Evolutionary conservation across 2,113 vertebrate species (phyloP).

Genomic region (Engystomops pustulosus): DNA sequence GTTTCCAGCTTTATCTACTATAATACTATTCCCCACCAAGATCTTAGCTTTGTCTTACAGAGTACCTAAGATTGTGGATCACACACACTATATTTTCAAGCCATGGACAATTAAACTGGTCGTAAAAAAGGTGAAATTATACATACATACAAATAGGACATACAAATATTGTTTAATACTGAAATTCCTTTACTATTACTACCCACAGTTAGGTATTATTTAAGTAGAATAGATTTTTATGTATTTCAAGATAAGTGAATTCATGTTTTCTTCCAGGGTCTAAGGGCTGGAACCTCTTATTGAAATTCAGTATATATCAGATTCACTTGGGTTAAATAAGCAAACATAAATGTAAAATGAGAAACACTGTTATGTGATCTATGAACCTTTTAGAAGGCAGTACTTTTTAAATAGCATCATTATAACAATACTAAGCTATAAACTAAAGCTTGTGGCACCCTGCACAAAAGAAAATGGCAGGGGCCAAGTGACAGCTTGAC

Average conservation of each 20-base stretch:
- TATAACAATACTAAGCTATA: not conserved
- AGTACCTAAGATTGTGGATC: too few species aligned
- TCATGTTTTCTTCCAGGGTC: not conserved
- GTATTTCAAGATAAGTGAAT: not conserved
- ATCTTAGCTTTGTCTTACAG: too few species aligned
- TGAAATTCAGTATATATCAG: not conserved
- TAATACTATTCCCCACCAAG: too few species aligned
- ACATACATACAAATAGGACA: not conserved
- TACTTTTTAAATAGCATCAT: constrained; percentile 3
- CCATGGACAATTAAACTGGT: too few species aligned
- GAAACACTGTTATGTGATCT: not conserved
- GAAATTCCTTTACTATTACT: not conserved
- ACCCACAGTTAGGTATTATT: not conserved
- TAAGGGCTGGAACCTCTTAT: not conserved
- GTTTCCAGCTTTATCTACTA: too few species aligned
- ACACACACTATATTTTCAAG: too few species aligned
- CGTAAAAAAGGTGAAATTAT: too few species aligned
- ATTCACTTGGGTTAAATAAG: not conserved
- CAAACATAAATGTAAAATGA: not conserved
- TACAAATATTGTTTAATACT: not conserved
- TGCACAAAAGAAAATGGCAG: not conserved
- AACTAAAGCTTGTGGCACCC: not conserved
- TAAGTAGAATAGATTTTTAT: not conserved
- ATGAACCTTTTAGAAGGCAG: constrained; percentile 1
- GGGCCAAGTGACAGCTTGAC: not conserved